Conservation (phyloP, 2,797 vertebrate species). For the Sylvia borin region DNA sequence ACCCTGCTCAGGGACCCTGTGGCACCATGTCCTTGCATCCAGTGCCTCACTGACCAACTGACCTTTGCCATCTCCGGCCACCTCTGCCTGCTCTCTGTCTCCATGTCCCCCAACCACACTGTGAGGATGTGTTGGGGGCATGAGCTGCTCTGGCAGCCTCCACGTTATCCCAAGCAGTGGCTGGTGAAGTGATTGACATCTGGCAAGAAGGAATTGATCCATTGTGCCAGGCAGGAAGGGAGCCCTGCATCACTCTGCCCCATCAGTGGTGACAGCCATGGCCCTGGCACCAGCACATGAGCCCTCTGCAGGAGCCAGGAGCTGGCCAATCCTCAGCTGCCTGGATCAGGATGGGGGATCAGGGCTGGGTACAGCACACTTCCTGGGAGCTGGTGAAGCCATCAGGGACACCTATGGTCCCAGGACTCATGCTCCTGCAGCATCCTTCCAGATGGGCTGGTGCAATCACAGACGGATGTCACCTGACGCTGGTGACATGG, state of each 20-base stretch:
- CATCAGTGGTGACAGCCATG: not conserved
- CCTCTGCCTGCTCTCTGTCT: not conserved
- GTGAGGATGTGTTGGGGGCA: rapidly evolving
- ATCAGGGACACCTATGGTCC: not conserved
- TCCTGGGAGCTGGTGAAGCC: not conserved
- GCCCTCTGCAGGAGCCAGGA: not conserved
- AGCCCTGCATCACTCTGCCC: not conserved
- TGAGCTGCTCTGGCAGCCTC: not conserved
- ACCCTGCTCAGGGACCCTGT: not conserved
- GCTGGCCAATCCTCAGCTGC: not conserved
- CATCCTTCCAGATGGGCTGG: not conserved
- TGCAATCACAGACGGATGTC: rapidly evolving
- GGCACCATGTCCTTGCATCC: not conserved
- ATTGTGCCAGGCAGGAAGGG: not conserved
- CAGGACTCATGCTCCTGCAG: not conserved
- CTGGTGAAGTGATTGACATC: not conserved
- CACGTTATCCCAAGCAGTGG: rapidly evolving
- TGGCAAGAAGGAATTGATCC: not conserved
- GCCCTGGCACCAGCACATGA: not conserved
- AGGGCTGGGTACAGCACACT: not conserved
- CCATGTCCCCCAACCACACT: rapidly evolving
- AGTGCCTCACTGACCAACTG: not conserved
- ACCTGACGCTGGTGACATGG: not conserved
- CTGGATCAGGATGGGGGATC: not conserved
- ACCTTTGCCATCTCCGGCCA: not conserved